Percentiles rank a stretch among this genome's conserved stretches.
Conservation (phyloP, 2,797 vertebrate genomes). For the Manis javanica region DNA sequence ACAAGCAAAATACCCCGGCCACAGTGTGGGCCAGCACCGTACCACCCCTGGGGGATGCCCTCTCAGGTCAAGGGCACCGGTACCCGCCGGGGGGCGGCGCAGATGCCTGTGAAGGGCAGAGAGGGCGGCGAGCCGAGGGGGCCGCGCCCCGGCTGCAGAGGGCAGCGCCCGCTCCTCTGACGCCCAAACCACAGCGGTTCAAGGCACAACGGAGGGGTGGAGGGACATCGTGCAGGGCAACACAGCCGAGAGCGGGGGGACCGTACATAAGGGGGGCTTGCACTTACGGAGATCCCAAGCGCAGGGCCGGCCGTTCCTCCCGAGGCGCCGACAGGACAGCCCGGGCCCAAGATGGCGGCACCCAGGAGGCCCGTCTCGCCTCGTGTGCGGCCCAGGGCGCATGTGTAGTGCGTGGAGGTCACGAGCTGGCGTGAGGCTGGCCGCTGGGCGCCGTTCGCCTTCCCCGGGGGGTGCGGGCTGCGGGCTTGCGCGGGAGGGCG, state of each 20-base stretch:
- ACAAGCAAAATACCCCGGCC: rapidly evolving
- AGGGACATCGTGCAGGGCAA: rapidly evolving
- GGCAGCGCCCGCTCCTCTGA: rapidly evolving
- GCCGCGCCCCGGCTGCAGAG: too few species aligned
- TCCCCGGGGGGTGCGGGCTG: rapidly evolving
- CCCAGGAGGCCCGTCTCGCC: rapidly evolving
- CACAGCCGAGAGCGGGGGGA: rapidly evolving
- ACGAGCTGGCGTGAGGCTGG: rapidly evolving
- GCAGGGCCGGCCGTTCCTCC: rapidly evolving
- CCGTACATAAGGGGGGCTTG: rapidly evolving
- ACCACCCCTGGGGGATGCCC: rapidly evolving
- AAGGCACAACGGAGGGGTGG: background rate
- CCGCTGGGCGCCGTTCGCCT: rapidly evolving
- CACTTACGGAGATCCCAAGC: background rate
- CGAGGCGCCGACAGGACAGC: rapidly evolving
- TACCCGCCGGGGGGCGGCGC: rapidly evolving
- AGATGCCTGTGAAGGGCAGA: background rate
- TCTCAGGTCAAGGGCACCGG: background rate
- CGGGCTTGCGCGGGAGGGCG: rapidly evolving
- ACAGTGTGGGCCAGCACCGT: rapidly evolving
- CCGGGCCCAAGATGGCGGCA: slow-evolving; percentile 41
- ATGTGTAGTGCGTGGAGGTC: background rate
- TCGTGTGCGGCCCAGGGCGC: background rate
- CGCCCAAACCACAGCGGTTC: rapidly evolving
- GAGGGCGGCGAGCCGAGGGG: too few species aligned